A percentile compares a stretch with the other conserved stretches of the same genome.
These are phyloP conservation scores for Drosophila hydei DNA, from an alignment of 1,140 invertebrate species.

Conservation along the genomic window DNA sequence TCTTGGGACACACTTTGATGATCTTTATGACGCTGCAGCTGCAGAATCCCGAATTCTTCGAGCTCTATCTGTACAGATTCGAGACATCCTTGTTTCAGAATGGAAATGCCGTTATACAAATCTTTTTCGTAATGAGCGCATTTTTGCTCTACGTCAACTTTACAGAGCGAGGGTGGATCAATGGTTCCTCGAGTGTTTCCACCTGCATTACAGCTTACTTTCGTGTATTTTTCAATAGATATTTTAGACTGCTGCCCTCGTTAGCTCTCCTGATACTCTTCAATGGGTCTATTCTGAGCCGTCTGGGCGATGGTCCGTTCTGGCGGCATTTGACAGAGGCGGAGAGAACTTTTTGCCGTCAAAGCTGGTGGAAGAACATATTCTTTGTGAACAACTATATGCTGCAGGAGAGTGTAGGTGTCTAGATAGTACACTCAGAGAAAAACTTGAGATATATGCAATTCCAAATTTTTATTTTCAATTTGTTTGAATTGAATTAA, in stretches of 20 bases:
- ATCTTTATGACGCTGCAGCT: conserved; percentile 61
- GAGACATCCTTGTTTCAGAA: conserved; percentile 83
- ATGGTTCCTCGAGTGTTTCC: conserved; percentile 1
- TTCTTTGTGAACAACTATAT: conserved; percentile 88
- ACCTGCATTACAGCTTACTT: conserved; percentile 60
- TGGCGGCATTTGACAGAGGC: conserved; percentile 84
- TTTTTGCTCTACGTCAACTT: conserved; percentile 85
- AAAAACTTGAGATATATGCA: too few relatives aligned
- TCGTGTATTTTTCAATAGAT: conserved; percentile 83
- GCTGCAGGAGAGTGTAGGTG: conserved; percentile 68
- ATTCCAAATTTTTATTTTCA: too few relatives aligned
- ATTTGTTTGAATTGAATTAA: too few relatives aligned
- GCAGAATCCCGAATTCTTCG: conserved; percentile 72
- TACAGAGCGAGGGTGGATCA: conserved; percentile 59
- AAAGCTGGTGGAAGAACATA: conserved; percentile 88
- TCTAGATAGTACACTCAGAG: too few relatives aligned
- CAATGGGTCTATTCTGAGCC: conserved; percentile 83
- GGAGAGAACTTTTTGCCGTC: conserved; percentile 85
- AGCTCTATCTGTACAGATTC: conserved; percentile 57
- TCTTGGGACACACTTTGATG: conserved; percentile 66
- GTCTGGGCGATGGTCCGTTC: conserved; percentile 84
- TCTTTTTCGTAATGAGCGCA: conserved; percentile 85
- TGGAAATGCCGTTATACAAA: conserved; percentile 84
- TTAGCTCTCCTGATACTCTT: conserved; percentile 85
- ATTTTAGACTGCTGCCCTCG: conserved; percentile 85